These are phyloP conservation scores for Lophotriccus pileatus DNA, from an alignment of 2,797 vertebrate species.

Conservation along the genomic window DNA sequence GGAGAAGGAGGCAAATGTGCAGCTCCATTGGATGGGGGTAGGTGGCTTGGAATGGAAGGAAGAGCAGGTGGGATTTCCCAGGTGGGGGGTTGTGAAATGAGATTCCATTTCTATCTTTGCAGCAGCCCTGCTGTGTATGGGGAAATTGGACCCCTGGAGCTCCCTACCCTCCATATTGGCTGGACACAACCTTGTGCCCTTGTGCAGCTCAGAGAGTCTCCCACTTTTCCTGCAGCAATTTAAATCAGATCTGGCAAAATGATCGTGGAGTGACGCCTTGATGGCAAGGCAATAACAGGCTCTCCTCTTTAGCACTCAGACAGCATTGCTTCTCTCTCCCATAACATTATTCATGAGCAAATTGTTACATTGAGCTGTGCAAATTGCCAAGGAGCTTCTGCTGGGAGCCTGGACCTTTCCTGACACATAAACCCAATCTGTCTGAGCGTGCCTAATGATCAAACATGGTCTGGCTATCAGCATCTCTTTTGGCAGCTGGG, in stretches of 20 bases:
- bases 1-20: neutral
- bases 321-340: neutral
- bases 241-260: neutral
- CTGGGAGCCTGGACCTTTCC: neutral
- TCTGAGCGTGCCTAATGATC: neutral
- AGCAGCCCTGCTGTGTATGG: neutral
- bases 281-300: neutral
- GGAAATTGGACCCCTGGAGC: too few relatives aligned
- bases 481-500: neutral
- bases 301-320: neutral
- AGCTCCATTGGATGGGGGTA: neutral
- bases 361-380: neutral
- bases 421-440: neutral
- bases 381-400: slow-evolving; percentile 27
- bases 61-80: neutral
- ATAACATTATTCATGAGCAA: neutral
- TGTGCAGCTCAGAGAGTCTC: neutral
- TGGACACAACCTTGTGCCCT: rapidly evolving
- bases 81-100: neutral
- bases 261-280: neutral
- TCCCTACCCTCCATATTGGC: neutral
- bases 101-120: neutral
- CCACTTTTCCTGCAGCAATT: neutral
- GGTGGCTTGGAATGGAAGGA: neutral
- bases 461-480: neutral